Base-by-base conservation (phyloP, 2,888 invertebrate genomes). In the Caradrina kadenii region DNA sequence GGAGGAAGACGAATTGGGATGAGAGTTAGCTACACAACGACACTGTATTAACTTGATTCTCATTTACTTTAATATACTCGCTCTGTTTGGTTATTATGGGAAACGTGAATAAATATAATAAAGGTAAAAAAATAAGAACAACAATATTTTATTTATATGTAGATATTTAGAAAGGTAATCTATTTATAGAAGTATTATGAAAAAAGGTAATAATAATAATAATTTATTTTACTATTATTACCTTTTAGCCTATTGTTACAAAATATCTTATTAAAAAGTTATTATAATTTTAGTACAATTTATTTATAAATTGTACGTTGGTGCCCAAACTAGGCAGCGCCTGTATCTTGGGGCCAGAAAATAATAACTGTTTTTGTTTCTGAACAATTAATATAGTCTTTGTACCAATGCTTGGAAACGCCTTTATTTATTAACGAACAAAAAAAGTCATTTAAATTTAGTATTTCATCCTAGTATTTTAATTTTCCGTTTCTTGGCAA, bases 1-100 rank as follows among this genome's bases (percentile, higher is more conserved):
- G 78, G 87, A 85, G 83, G 89, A 92, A 93, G 94, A 94, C 89
- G 94, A 92, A 94, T 94, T 91, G 91, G 89, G 75, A 79, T 63
- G 88, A 74, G 74, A 76, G 74, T 76, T 82, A 81, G 78, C 73
- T 76, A 84, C 68, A 77, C 81, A 82, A 82, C 73, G 85, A 84
- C 86, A 86, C 81, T 82, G 83, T 87, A 82, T 87, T 88, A 86
- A 85, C 86, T 88, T 88, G 88, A 88, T 86, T 85, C 86, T 89
- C 86, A 75, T 87, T 88, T 86, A 84, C 75, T 84, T 83, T 82
- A 81, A 83, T 73, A 76, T 71, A 68, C 53, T 68, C 35, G 35
- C 56, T 49, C 13, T 7, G 48, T 69, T 80, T 8, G 39, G 31
- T 48, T 66, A 35, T 19, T 45, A 50, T 10, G 15, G 19, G 21